These are phyloP conservation scores for Diorhabda elongata DNA, from an alignment of 1,140 invertebrate genomes.

Conservation along the genomic window DNA sequence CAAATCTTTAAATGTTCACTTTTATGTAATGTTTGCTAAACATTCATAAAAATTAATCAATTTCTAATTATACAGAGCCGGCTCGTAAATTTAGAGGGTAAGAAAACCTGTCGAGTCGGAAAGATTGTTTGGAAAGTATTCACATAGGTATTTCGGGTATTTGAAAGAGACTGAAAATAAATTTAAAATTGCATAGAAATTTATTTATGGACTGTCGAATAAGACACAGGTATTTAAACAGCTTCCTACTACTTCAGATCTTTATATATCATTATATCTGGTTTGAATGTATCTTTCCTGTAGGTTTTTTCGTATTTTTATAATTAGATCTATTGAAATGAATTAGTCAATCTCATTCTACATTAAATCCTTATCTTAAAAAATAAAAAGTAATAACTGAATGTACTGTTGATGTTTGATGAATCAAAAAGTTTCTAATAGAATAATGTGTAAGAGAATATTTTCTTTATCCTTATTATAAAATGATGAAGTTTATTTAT, in stretches of 20 bases:
- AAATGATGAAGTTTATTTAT: too few relatives aligned
- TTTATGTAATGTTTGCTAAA: constrained; percentile 38
- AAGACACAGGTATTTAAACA: constrained; percentile 16
- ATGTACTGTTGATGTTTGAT: too few relatives aligned
- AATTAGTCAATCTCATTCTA: too few relatives aligned
- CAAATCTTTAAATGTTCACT: constrained; percentile 30
- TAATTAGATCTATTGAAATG: too few relatives aligned
- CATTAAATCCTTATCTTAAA: too few relatives aligned
- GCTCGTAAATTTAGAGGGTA: constrained; percentile 31
- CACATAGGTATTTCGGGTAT: constrained; percentile 33
- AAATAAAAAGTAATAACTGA: too few relatives aligned
- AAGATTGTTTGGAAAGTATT: constrained; percentile 36
- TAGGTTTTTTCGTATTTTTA: too few relatives aligned
- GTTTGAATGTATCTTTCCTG: too few relatives aligned
- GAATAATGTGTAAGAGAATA: too few relatives aligned
- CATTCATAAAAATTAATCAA: constrained; percentile 45
- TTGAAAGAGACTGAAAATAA: constrained; percentile 33
- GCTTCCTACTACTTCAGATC: neutral
- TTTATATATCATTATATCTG: too few relatives aligned
- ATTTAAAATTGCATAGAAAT: constrained; percentile 33
- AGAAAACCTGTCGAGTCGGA: constrained; percentile 20
- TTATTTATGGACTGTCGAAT: constrained; percentile 33
- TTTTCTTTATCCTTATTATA: too few relatives aligned
- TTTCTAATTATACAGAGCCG: constrained; percentile 43
- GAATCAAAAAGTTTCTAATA: too few relatives aligned